Evolutionary conservation across 2,113 vertebrate genomes (phyloP), one percentile per base, ranked within the genome.

Genomic region (Otis tarda): DNA sequence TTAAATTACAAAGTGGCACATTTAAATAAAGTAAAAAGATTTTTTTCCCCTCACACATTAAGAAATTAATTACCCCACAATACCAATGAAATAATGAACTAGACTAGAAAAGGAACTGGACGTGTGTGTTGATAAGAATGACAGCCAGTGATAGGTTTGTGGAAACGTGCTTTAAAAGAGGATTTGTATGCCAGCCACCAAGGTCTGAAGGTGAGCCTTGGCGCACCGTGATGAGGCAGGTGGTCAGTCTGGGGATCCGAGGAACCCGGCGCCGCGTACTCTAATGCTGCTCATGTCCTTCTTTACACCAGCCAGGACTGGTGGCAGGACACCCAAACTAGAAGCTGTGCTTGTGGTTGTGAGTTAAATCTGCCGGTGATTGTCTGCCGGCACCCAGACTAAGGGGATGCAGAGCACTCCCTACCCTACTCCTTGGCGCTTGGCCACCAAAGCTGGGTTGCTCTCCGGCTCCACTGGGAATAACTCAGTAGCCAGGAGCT

Each of bases 191-290:
- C 22, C 33, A n/a, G 22, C 27, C 8, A 4, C 15, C 1, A 7
- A 39, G 27, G 8, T 31, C n/a, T 63, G 31, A 55, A 70, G 61
- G 27, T 0, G 4, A 83, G n/a, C 53, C 6, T 10, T 41, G 39
- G 43, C 45, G 41, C 45, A 43, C 1, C 0, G 1, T 19, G 31
- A 39, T 0, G 41, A 55, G 18, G 45, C 43, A 56, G 33, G 19
- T 0, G 8, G 13, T 52, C 3, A 6, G 30, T 43, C 35, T 69
- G 76, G 21, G 53, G 31, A 39, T 50, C 14, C 0, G 3, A 13
- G 33, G 61, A 50, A 59, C 27, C 30, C 0, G 10, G 50, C 4
- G 3, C 37, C 65, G 55, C 83, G 52, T 49, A 30, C n/a, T 14
- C 23, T 9, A 7, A 11, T 1, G 3, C 21, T 65, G 37, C 33